These are phyloP conservation scores for Hedychridium roseum DNA, from an alignment of 2,888 invertebrate species.

Conservation along the genomic window DNA sequence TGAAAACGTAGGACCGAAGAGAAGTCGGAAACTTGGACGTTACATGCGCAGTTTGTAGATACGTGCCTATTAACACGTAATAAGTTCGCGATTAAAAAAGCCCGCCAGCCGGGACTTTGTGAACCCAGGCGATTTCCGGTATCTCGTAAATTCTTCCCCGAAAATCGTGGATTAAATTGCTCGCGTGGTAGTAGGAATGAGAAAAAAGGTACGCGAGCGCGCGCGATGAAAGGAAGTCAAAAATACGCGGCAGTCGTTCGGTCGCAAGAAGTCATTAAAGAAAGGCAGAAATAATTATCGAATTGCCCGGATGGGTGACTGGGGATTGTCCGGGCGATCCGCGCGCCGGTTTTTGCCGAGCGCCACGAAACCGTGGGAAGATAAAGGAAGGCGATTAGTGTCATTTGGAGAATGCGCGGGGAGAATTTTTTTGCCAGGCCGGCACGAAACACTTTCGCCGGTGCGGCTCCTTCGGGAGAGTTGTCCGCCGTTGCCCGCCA, in stretches of 20 bases:
- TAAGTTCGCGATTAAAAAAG: no score
- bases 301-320: conserved; percentile 48
- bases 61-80: no score
- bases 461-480: no score
- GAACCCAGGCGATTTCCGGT: no score
- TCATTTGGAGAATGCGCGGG: conserved; percentile 60
- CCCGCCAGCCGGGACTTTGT: no score
- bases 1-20: conserved; percentile 4
- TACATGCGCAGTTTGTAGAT: no score
- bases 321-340: conserved; percentile 26
- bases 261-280: conserved; percentile 54
- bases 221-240: conserved; percentile 18
- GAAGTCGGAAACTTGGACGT: no score
- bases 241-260: conserved; percentile 38
- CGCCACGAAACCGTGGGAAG: conserved; percentile 61
- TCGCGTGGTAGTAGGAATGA: no score
- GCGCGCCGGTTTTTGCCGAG: conserved; percentile 48
- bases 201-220: no score
- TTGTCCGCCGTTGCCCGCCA: conserved; percentile 20
- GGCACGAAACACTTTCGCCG: no score
- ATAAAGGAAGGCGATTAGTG: conserved; percentile 63
- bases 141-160: not conserved
- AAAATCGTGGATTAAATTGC: no score
- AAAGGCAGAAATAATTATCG: conserved; percentile 60
- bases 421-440: conserved; percentile 3